Evolutionary conservation across 2,113 vertebrate genomes (phyloP).

Genomic region (Phodopus roborovskii): DNA sequence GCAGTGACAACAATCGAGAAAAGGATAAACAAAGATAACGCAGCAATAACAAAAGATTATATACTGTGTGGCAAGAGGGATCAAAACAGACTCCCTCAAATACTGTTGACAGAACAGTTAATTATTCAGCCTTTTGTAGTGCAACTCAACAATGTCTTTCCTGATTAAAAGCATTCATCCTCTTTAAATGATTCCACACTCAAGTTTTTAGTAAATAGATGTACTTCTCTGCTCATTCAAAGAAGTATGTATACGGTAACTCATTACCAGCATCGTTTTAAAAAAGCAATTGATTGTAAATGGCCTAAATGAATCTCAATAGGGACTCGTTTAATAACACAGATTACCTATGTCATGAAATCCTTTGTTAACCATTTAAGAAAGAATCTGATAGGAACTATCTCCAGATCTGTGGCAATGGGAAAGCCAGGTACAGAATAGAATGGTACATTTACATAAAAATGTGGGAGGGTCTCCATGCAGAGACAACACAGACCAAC

Average conservation of each 20-base stretch:
- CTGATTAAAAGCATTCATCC: neutral
- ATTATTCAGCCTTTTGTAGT: neutral
- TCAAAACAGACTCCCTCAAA: neutral
- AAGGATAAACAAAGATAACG: slow-evolving; percentile 17
- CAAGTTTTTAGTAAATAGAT: neutral
- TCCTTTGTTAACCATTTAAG: neutral
- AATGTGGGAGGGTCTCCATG: neutral
- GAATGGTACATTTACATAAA: neutral
- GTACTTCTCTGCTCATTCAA: neutral
- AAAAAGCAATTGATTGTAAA: slow-evolving; percentile 40
- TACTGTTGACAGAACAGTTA: neutral
- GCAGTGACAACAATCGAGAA: neutral
- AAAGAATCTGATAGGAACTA: neutral
- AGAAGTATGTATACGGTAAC: neutral
- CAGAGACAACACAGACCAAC: neutral
- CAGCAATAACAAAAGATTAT: neutral
- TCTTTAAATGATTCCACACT: neutral
- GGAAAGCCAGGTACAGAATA: neutral
- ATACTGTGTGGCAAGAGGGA: neutral
- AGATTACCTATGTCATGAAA: neutral
- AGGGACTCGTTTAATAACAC: neutral
- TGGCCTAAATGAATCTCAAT: slow-evolving; percentile 15
- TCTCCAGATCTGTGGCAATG: neutral
- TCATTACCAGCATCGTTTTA: neutral
- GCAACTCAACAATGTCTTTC: neutral